Base-by-base conservation (phyloP, 2,113 vertebrate genomes). In the Chloroceryle aenea region DNA sequence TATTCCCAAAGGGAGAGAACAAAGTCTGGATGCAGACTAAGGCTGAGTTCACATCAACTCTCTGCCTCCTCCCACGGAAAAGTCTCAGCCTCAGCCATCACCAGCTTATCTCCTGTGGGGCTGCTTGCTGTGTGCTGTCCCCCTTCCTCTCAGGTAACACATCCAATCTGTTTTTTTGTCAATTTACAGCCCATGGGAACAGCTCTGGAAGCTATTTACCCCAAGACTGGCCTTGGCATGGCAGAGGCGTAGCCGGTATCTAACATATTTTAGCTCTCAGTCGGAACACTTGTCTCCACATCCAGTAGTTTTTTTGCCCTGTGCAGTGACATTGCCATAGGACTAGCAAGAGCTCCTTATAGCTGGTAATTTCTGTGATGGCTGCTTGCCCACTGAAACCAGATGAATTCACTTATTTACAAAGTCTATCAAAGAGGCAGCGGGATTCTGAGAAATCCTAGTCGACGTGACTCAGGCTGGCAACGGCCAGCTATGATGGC, bases 51-150 rank as follows among this genome's bases (percentile, higher is more conserved):
- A 42, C 21, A 7, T 7, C 1, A 2, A 36, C 34, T 10, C 48
- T 75, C 63, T 53, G 68, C 19, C 43, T 78, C 30, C 30, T 66
- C 29, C n/a, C 40, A 38, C 8, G 27, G 7, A 40, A 30, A 79
- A 34, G 2, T 1, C 43, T 9, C 25, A 73, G 14, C 10, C 34
- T 50, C 74, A 90, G 40, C 40, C 40, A 40, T 20, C 68, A 47
- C 6, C 34, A 53, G 25, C 34, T 23, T 5, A 7, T 5, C 7
- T 8, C 59, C 12, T 0, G 0, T 3, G 7, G 21, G 30, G 43
- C 34, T 63, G 10, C 43, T 61, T 56, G 59, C 42, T 68, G 38
- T 5, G 42, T 25, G 12, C 23, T n/a, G 53, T 40, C 9, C 23
- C 32, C 5, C 15, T 68, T 36, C 9, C n/a, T 40, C 23, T 22